Base-by-base conservation (phyloP, 2,888 invertebrate genomes). In the Catocala sponsa region DNA sequence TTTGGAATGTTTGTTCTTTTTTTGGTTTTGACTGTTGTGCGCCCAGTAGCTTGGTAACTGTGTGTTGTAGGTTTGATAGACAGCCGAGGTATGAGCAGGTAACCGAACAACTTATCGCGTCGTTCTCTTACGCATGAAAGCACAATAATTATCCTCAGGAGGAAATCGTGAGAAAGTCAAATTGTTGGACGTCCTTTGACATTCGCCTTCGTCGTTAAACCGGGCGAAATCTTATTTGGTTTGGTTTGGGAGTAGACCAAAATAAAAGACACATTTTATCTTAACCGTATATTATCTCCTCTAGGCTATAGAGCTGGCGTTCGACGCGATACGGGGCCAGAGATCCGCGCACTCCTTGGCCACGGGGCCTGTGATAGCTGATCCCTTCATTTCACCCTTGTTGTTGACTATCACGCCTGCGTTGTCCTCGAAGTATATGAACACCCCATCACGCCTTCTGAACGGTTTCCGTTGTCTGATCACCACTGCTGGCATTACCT, bases 301-400 rank as follows among this genome's bases (percentile, higher is more conserved):
- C 90, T 38, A 99, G 88, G 99, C 99, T 95, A 99, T 99, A 87
- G 99, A 99, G 95, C 99, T 98, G 68, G 99, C 99, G 93, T 99
- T 99, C 58, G 99, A 99, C 63, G 99, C 46, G 15, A 46, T 99
- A 96, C 99, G 98, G 76, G 99, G 99, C 99, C 99, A 99, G 78
- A 99, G 95, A 94, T 99, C 99, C 59, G 99, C 99, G 94, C 99
- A 99, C 95, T 99, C 99, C 95, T 99, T 99, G 35, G 99, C 99
- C 38, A 99, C 99, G 58, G 99, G 99, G 76, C 99, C 99, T 54
- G 99, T 99, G 88, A 99, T 99, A 68, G 99, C 99, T 13, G 99
- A 99, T 65, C 99, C 99, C 95, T 99, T 99, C 99, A 99, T 99
- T 96, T 99, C 99, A 69, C 99, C 99, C 94, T 99, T 99, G 92